These are phyloP conservation scores for Sinhomidia bicolor DNA, from an alignment of 2,888 invertebrate species.

Conservation along the genomic window DNA sequence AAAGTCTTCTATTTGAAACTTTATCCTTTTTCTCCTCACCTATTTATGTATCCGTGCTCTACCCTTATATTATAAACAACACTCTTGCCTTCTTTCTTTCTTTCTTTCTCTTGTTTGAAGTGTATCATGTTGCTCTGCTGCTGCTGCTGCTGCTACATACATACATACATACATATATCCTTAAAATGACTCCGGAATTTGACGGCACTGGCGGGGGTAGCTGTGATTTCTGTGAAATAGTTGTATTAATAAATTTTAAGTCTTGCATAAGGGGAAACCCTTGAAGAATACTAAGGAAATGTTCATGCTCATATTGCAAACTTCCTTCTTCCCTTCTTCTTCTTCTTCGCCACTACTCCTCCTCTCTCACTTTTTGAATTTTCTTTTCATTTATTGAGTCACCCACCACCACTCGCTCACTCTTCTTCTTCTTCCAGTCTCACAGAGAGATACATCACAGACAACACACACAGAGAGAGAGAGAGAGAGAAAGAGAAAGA, in stretches of 20 bases:
- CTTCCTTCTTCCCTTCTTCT: too few relatives aligned
- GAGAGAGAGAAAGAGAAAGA: slow-evolving; percentile 32
- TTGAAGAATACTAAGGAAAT: slow-evolving; percentile 62
- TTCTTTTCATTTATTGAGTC: slow-evolving; percentile 71
- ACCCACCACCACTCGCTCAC: slow-evolving; percentile 42
- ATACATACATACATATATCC: too few relatives aligned
- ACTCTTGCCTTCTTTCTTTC: too few relatives aligned
- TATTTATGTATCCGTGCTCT: too few relatives aligned
- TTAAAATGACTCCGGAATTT: too few relatives aligned
- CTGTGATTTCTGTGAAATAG: slow-evolving; percentile 22
- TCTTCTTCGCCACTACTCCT: neutral
- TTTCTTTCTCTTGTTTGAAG: too few relatives aligned
- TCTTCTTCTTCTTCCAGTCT: slow-evolving; percentile 4
- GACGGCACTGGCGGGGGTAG: too few relatives aligned
- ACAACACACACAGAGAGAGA: too few relatives aligned
- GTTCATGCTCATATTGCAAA: slow-evolving; percentile 71
- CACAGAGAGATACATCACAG: slow-evolving; percentile 62
- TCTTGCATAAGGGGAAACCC: slow-evolving; percentile 48
- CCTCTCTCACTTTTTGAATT: slow-evolving; percentile 55
- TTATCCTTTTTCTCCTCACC: neutral
- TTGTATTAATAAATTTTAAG: slow-evolving; percentile 58
- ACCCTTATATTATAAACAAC: too few relatives aligned
- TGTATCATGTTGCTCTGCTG: too few relatives aligned
- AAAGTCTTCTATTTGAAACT: neutral
- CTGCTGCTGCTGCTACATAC: neutral